Base-by-base conservation (phyloP, 2,113 vertebrate genomes). In the Myrmecophaga tridactyla region DNA sequence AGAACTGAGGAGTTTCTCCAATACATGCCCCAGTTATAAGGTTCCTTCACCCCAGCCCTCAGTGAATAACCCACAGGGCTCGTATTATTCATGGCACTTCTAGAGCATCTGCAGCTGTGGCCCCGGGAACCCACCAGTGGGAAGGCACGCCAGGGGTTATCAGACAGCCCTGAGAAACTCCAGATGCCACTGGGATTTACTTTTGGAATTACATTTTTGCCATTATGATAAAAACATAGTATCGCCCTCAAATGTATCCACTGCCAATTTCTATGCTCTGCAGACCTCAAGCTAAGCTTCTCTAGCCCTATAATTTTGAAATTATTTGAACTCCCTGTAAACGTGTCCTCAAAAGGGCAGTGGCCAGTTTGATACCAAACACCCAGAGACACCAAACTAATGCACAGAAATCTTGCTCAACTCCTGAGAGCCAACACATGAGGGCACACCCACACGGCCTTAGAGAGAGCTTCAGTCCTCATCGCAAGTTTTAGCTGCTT, bases 391-490 rank as follows among this genome's bases (percentile, higher is more conserved):
- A n/a, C n/a, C n/a, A n/a, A n/a, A n/a, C n/a, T n/a, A n/a, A n/a
- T n/a, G n/a, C n/a, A 27, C 36, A 46, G 46, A 62, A 23, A 25
- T 12, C 36, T 8, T 36, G 43, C 36, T n/a, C 15, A 4, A 17
- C 53, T 53, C 53, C 53, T 17, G 53, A 53, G 53, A 14, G 46
- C 4, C 11, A 10, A 39, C 9, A 6, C 2, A n/a, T 21, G 39
- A 36, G 20, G 46, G 62, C 48, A 25, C 6, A 11, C 7, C 12
- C 14, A 7, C 3, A 5, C 0, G 10, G 8, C 25, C 7, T n/a
- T 12, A 17, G 12, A 34, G 18, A 23, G 27, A 5, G 1, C 46
- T 12, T 3, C 14, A 34, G 20, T 29, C 20, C 10, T 51, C 53
- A 7, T 2, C 4, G 67, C 23, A 25, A 10, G 13, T 25, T 17